phyloP scores from a whole-genome alignment of 1,140 invertebrate species.

The Tyrophagus putrescentiae region DNA sequence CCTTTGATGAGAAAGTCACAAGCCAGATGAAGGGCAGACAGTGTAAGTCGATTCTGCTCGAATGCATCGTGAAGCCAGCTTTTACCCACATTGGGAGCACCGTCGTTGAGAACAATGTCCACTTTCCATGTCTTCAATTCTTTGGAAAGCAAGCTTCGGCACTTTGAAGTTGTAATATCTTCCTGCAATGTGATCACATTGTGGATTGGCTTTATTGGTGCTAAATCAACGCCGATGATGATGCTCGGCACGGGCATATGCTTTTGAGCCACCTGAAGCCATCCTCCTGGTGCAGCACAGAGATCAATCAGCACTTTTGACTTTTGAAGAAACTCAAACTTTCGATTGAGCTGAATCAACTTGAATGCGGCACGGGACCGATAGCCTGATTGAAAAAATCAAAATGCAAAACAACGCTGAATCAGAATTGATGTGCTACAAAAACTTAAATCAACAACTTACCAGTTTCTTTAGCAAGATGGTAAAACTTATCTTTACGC shows the following conservation, averaged over 20 bases:
- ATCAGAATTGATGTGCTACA: constrained; percentile 5
- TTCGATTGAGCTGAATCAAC: constrained; percentile 90
- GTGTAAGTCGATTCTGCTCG: constrained; percentile 71
- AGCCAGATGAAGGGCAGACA: constrained; percentile 81
- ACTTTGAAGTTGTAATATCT: constrained; percentile 92
- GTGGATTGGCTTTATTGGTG: constrained; percentile 78
- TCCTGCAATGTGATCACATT: constrained; percentile 76
- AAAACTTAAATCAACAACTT: constrained; percentile 25
- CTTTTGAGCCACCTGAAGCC: constrained; percentile 98
- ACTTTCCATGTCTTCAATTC: constrained; percentile 90
- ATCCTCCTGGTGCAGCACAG: constrained; percentile 97
- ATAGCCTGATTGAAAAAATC: constrained; percentile 51
- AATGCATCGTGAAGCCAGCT: constrained; percentile 98
- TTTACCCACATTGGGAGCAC: constrained; percentile 93
- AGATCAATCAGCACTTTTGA: constrained; percentile 91
- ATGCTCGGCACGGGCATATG: constrained; percentile 95
- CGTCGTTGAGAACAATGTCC: constrained; percentile 89
- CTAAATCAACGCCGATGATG: constrained; percentile 87
- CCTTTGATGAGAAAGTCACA: constrained; percentile 72
- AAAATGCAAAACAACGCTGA: neutral
- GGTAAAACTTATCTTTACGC: constrained; percentile 94
- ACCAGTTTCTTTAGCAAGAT: constrained; percentile 97
- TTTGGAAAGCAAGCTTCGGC: constrained; percentile 48
- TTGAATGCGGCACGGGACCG: constrained; percentile 96
- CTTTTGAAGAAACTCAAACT: constrained; percentile 91